Conservation (phyloP, 2,888 invertebrate genomes). For the Limnephilus marmoratus region DNA sequence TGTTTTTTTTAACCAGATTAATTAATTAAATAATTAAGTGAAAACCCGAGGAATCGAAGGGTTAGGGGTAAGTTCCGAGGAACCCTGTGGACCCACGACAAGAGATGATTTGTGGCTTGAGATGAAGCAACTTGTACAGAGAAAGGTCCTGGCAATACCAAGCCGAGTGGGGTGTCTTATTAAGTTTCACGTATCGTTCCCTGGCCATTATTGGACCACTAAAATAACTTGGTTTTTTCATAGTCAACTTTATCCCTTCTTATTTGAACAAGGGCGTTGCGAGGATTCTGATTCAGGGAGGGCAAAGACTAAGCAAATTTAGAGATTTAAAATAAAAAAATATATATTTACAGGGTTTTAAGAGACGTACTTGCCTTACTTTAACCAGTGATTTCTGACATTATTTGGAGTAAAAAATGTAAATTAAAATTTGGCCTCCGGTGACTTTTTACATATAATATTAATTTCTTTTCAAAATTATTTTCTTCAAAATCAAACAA, state of each 20-base stretch:
- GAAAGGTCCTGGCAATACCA: conserved; percentile 29
- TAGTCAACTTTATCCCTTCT: neutral
- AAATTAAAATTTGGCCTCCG: too few relatives aligned
- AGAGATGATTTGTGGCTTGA: conserved; percentile 41
- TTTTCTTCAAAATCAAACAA: too few relatives aligned
- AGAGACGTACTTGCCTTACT: too few relatives aligned
- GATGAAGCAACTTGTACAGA: neutral
- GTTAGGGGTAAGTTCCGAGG: neutral
- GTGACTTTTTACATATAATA: too few relatives aligned
- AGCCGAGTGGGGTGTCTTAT: conserved; percentile 41
- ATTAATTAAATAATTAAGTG: too few relatives aligned
- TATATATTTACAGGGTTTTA: too few relatives aligned
- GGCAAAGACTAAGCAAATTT: neutral
- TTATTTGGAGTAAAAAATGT: too few relatives aligned
- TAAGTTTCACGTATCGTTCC: conserved; percentile 45
- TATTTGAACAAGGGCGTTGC: neutral
- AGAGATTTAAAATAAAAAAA: too few relatives aligned
- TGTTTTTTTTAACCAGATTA: neutral
- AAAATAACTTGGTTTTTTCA: conserved; percentile 21
- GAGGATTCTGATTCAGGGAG: neutral
- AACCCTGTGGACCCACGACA: conserved; percentile 21
- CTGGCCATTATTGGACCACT: neutral
- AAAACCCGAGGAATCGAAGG: neutral
- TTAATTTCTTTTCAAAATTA: too few relatives aligned
- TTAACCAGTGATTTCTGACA: too few relatives aligned